A percentile compares a stretch with the other conserved stretches of the same genome.
Evolutionary conservation across 1,140 invertebrate species (phyloP).

Genomic region (Sinonovacula constricta): DNA sequence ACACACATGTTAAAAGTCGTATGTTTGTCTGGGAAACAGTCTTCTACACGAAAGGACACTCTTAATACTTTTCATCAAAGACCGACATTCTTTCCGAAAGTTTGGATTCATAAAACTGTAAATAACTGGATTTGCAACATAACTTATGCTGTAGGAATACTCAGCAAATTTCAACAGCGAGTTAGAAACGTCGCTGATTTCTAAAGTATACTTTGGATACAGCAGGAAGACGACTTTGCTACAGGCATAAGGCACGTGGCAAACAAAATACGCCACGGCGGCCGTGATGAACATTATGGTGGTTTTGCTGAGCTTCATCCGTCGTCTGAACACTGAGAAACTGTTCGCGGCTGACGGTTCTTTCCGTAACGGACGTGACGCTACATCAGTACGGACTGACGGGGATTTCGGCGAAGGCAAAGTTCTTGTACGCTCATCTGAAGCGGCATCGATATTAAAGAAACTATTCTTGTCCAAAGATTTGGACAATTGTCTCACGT

Average conservation of each 20-base stretch:
- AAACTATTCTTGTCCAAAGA: slow-evolving; percentile 36
- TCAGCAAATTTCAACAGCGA: slow-evolving; percentile 20
- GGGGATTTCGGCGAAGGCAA: slow-evolving; percentile 22
- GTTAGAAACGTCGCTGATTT: slow-evolving; percentile 9
- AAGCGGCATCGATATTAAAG: slow-evolving; percentile 3
- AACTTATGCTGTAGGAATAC: slow-evolving; percentile 42
- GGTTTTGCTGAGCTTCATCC: slow-evolving; percentile 35
- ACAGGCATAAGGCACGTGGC: slow-evolving; percentile 38
- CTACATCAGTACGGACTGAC: slow-evolving; percentile 14
- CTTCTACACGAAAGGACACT: too few relatives aligned
- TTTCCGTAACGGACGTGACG: slow-evolving; percentile 9
- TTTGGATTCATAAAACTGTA: slow-evolving; percentile 45
- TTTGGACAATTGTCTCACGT: slow-evolving; percentile 30
- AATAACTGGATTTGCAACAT: slow-evolving; percentile 41
- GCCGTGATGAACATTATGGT: slow-evolving; percentile 46
- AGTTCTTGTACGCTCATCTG: slow-evolving; percentile 37
- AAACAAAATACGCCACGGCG: slow-evolving; percentile 28
- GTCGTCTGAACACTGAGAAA: neutral
- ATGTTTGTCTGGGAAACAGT: too few relatives aligned
- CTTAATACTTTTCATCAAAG: too few relatives aligned
- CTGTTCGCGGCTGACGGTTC: slow-evolving; percentile 7
- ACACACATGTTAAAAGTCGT: too few relatives aligned
- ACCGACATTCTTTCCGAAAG: slow-evolving; percentile 37
- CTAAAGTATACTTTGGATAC: slow-evolving; percentile 1
- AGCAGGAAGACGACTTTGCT: slow-evolving; percentile 26